Percentiles rank a stretch among this genome's conserved stretches.
These are phyloP conservation scores for Caranx melampygus DNA, from an alignment of 2,113 vertebrate genomes.

Conservation along the genomic window DNA sequence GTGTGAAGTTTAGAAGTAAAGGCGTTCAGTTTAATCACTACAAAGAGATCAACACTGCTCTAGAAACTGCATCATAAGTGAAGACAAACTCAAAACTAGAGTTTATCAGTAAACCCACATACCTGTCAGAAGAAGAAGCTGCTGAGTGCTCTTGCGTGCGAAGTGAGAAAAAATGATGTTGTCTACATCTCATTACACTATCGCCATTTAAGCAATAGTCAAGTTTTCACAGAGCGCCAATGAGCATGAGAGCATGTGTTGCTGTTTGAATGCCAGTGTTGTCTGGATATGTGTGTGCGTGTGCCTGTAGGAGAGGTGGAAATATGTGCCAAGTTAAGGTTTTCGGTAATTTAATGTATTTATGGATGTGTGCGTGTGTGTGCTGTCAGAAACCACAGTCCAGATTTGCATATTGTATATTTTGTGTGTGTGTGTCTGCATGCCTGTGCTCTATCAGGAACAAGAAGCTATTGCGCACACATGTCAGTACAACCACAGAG, in stretches of 20 bases:
- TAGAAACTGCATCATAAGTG: not conserved
- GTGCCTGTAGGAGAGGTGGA: not conserved
- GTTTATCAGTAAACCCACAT: not conserved
- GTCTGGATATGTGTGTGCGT: not conserved
- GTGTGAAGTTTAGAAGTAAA: not conserved
- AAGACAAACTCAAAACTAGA: conserved; percentile 3
- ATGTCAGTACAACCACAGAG: conserved; percentile 33
- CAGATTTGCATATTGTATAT: conserved; percentile 34
- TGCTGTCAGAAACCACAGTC: not conserved
- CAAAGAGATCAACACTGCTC: not conserved
- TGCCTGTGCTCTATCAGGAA: conserved; percentile 18
- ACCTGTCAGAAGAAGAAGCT: conserved; percentile 25
- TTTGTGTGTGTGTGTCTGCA: not conserved
- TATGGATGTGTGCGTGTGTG: not conserved
- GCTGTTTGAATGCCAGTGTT: not conserved
- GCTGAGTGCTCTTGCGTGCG: not conserved
- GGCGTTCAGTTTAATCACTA: not conserved
- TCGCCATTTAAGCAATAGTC: too few species aligned
- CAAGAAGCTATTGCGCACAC: conserved; percentile 38
- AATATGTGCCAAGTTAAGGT: not conserved
- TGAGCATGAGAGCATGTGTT: not conserved
- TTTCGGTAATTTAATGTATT: not conserved
- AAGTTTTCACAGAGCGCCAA: not conserved
- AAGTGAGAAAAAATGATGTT: not conserved
- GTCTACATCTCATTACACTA: not conserved